Evolutionary conservation across 2,888 invertebrate species (phyloP).

Genomic region (Nephrotoma guestfalica): DNA sequence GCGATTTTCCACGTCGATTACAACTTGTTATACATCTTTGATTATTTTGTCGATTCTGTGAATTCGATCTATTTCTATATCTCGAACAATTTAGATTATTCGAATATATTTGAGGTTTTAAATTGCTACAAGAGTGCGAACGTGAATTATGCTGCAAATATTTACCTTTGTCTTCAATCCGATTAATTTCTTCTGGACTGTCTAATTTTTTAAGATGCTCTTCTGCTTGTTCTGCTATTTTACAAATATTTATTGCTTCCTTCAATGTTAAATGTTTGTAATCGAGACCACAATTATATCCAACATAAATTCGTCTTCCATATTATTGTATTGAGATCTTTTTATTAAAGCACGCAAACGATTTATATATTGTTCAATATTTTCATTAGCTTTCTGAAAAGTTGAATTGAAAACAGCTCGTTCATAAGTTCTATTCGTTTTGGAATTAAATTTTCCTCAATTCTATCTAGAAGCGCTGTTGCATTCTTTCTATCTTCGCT

Average conservation of each 20-base stretch:
- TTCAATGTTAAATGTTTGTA: neutral
- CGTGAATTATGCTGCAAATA: too few species aligned
- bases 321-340: neutral
- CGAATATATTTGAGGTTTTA: neutral
- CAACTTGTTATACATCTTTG: neutral
- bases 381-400: neutral
- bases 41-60: too few species aligned
- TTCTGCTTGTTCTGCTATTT: neutral
- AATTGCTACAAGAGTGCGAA: neutral
- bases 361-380: neutral
- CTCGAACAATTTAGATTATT: neutral
- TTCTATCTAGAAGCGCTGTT: neutral
- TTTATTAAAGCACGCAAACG: neutral
- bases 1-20: neutral
- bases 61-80: neutral
- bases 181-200: neutral
- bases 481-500: neutral
- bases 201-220: neutral
- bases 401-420: neutral
- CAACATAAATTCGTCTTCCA: neutral
- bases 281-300: too few species aligned
- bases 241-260: neutral
- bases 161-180: too few species aligned
- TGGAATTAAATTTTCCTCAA: neutral
- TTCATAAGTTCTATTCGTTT: neutral